Conservation (phyloP, 2,797 vertebrate species). For the Pyrrhura leucotis region DNA sequence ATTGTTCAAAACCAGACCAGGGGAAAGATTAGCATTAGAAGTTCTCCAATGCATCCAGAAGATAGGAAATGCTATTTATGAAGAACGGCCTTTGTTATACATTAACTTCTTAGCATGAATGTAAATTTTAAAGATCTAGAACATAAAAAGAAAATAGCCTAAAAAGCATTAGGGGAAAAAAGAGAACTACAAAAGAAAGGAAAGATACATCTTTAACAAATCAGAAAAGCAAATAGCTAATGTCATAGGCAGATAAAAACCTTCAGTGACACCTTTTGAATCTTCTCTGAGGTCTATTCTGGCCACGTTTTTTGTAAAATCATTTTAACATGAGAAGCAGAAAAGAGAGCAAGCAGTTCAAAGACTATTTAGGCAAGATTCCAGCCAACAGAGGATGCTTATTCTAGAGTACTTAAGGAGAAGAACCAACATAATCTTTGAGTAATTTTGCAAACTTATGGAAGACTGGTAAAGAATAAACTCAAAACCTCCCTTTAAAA, state of each 20-base stretch:
- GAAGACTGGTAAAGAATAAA: neutral
- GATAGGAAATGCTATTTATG: neutral
- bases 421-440: neutral
- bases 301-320: neutral
- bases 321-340: neutral
- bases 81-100: neutral
- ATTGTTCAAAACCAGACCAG: neutral
- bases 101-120: neutral
- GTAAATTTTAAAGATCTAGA: neutral
- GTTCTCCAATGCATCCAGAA: neutral
- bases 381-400: neutral
- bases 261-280: neutral
- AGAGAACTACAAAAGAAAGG: neutral
- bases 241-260: neutral
- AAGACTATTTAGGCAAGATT: neutral
- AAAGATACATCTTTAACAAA: neutral
- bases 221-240: neutral
- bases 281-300: neutral
- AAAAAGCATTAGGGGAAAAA: neutral
- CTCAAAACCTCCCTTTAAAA: neutral
- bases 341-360: neutral
- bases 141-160: neutral
- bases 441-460: neutral
- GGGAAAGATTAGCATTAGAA: neutral
- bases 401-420: neutral